Percentiles rank a stretch among this genome's conserved stretches.
These are phyloP conservation scores for Platycheirus rosarum DNA, from an alignment of 2,888 invertebrate species.

Conservation along the genomic window DNA sequence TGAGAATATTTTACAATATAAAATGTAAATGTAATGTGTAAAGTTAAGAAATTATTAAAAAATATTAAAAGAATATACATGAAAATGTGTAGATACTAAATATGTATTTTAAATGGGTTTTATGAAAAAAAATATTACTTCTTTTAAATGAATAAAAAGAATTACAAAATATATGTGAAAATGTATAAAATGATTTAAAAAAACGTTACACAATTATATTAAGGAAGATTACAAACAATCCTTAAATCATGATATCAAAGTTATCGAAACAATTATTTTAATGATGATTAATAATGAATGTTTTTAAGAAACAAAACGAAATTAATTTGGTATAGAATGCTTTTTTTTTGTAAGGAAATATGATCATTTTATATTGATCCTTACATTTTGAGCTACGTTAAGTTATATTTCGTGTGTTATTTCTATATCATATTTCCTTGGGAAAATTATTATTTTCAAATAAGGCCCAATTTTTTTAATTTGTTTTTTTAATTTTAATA, in stretches of 20 bases:
- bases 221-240: too few species aligned
- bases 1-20: slow-evolving; percentile 70
- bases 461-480: slow-evolving; percentile 38
- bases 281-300: slow-evolving; percentile 13
- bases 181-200: not conserved
- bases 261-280: slow-evolving; percentile 24
- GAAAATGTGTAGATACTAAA: slow-evolving; percentile 40
- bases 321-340: slow-evolving; percentile 37
- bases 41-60: slow-evolving; percentile 48
- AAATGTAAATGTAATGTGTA: slow-evolving; percentile 66
- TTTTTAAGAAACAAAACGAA: slow-evolving; percentile 19
- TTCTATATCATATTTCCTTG: slow-evolving; percentile 30
- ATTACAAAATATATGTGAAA: slow-evolving; percentile 35
- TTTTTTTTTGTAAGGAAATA: slow-evolving; percentile 52
- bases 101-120: slow-evolving; percentile 24
- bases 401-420: slow-evolving; percentile 13
- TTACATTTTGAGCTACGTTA: slow-evolving; percentile 40
- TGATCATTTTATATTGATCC: slow-evolving; percentile 32
- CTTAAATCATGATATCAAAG: too few species aligned
- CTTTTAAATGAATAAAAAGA: slow-evolving; percentile 11
- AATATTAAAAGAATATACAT: slow-evolving; percentile 46
- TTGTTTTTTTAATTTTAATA: slow-evolving; percentile 19
- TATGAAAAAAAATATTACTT: slow-evolving; percentile 27
- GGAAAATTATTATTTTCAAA: slow-evolving; percentile 24
- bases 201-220: too few species aligned